Conservation (phyloP, 2,113 vertebrate species). For the Archilochus colubris region DNA sequence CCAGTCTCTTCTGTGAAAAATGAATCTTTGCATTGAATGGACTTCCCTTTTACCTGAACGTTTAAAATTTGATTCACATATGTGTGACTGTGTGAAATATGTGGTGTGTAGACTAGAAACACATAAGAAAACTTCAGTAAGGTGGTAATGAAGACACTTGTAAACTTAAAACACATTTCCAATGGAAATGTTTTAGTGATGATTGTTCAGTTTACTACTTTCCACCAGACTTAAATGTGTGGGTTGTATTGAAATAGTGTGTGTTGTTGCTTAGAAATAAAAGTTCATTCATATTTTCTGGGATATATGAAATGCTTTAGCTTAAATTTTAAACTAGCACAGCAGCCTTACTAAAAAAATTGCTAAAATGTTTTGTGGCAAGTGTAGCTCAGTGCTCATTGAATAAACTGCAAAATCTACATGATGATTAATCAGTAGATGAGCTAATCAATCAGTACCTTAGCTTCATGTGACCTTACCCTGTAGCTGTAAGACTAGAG, state of each 20-base stretch:
- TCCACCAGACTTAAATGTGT: conserved; percentile 74
- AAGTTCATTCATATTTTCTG: conserved; percentile 57
- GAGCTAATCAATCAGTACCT: background rate
- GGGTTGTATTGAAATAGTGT: conserved; percentile 78
- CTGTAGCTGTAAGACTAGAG: background rate
- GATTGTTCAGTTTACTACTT: conserved; percentile 73
- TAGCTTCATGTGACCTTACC: background rate
- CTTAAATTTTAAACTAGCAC: background rate
- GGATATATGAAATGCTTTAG: conserved; percentile 45
- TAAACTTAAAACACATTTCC: conserved; percentile 78
- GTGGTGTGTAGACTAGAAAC: conserved; percentile 75
- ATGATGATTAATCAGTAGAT: background rate
- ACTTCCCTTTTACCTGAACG: conserved; percentile 73
- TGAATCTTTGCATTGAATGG: conserved; percentile 77
- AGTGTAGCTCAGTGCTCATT: background rate
- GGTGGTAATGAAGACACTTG: conserved; percentile 71
- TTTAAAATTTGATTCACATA: conserved; percentile 64
- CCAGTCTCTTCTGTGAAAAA: conserved; percentile 72
- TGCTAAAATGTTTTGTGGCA: background rate
- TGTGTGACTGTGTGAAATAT: conserved; percentile 70
- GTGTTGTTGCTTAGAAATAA: conserved; percentile 80
- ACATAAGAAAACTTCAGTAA: conserved; percentile 79
- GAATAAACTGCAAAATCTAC: background rate
- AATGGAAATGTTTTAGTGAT: conserved; percentile 82
- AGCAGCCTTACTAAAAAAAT: background rate